These are phyloP conservation scores for Microctenopoma lineatum DNA, from an alignment of 2,797 vertebrate species.

Conservation along the genomic window DNA sequence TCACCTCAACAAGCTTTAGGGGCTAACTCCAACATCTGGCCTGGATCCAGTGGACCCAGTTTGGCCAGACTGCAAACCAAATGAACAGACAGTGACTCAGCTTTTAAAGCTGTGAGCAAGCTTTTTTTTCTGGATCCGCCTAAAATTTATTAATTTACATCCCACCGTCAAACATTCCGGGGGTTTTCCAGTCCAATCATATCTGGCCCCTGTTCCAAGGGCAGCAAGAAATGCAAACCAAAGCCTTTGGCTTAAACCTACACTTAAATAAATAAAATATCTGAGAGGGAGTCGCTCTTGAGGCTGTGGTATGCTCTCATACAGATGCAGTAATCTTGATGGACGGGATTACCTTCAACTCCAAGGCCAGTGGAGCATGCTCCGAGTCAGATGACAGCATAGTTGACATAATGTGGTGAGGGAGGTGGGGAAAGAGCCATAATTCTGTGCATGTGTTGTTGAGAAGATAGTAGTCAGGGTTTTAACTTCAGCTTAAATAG, in stretches of 20 bases:
- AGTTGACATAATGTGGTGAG: slow-evolving; percentile 22
- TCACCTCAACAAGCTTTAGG: background rate
- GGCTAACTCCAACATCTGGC: slow-evolving; percentile 12
- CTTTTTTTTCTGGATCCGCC: slow-evolving; percentile 38
- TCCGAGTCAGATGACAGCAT: slow-evolving; percentile 27
- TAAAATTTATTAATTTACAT: slow-evolving; percentile 56
- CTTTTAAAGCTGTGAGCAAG: slow-evolving; percentile 34
- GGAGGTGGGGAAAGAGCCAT: slow-evolving; percentile 9
- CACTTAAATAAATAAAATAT: slow-evolving; percentile 67
- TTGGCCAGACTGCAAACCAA: slow-evolving; percentile 40
- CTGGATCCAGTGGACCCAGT: slow-evolving; percentile 23
- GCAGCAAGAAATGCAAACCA: slow-evolving; percentile 48
- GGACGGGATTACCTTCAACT: slow-evolving; percentile 38
- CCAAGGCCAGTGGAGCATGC: slow-evolving; percentile 40
- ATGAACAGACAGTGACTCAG: slow-evolving; percentile 68
- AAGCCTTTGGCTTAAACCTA: slow-evolving; percentile 47
- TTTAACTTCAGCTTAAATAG: background rate
- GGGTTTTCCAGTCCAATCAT: slow-evolving; percentile 59
- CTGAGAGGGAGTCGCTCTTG: slow-evolving; percentile 35
- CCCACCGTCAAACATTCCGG: slow-evolving; percentile 47
- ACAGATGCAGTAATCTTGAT: slow-evolving; percentile 46
- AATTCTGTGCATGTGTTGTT: slow-evolving; percentile 20
- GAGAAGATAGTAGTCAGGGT: background rate
- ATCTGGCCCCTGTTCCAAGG: slow-evolving; percentile 63
- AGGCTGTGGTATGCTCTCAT: slow-evolving; percentile 44